Conservation (phyloP, 2,888 invertebrate genomes). For the Syrphus vitripennis region DNA sequence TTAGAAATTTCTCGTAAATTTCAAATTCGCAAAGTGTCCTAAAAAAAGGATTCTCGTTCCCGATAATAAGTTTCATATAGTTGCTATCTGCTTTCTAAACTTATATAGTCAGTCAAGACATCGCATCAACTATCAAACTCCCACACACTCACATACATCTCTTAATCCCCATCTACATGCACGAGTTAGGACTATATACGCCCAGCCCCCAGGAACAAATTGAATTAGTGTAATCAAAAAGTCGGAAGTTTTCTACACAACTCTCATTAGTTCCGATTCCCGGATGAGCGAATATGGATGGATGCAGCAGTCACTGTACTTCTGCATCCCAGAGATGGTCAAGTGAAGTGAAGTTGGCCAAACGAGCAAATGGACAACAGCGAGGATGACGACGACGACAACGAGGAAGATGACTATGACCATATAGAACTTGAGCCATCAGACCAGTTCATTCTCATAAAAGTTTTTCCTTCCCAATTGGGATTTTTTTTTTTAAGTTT, state of each 20-base stretch:
- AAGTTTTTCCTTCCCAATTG: constrained; percentile 61
- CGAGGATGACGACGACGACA: not conserved
- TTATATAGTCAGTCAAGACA: constrained; percentile 46
- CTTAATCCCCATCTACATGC: constrained; percentile 1
- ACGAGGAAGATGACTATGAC: not conserved
- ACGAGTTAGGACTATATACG: constrained; percentile 19
- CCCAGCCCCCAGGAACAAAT: constrained; percentile 70
- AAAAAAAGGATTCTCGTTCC: constrained; percentile 59
- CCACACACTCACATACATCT: not conserved
- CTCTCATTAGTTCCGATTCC: constrained; percentile 72
- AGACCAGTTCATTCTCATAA: constrained; percentile 52
- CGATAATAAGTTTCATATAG: constrained; percentile 67
- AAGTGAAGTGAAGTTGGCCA: constrained; percentile 52
- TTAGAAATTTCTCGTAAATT: constrained; percentile 62
- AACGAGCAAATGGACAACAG: constrained; percentile 20
- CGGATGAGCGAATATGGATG: constrained; percentile 65
- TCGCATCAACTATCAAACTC: constrained; percentile 65
- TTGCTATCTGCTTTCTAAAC: constrained; percentile 5
- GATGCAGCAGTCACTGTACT: constrained; percentile 43
- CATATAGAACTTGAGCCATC: constrained; percentile 43
- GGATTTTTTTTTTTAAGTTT: constrained; percentile 56
- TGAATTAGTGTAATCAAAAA: constrained; percentile 75
- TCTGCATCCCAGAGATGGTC: constrained; percentile 44
- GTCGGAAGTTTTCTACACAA: constrained; percentile 73
- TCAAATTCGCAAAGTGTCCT: constrained; percentile 69